Evolutionary conservation across 2,888 invertebrate species (phyloP).

Genomic region (Megaustenia siamemsis): DNA sequence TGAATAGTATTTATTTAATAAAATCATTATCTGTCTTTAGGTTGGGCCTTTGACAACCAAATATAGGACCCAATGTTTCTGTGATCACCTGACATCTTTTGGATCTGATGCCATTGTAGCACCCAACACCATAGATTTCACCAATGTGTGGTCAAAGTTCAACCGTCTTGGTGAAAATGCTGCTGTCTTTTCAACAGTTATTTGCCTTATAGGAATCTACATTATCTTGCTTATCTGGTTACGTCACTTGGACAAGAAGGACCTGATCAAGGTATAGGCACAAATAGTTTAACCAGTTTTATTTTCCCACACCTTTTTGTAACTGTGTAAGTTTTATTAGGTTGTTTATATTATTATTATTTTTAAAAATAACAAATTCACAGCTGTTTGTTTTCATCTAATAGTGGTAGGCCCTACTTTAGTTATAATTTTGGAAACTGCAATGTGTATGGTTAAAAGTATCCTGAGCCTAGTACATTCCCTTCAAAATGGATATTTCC

Average conservation of each 20-base stretch:
- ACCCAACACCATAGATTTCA: constrained; percentile 80
- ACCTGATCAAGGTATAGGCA: constrained; percentile 75
- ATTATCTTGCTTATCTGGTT: constrained; percentile 76
- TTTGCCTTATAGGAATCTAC: constrained; percentile 75
- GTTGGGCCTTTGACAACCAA: constrained; percentile 74
- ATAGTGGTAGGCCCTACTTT: no score
- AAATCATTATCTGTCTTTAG: constrained; percentile 65
- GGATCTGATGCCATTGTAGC: constrained; percentile 79
- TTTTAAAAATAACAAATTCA: no score
- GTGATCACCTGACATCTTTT: constrained; percentile 79
- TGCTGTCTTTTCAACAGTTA: constrained; percentile 79
- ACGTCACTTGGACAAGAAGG: constrained; percentile 77
- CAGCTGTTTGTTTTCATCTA: no score
- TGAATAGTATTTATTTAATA: no score
- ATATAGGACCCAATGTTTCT: constrained; percentile 75
- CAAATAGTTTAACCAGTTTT: neutral
- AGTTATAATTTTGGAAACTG: no score
- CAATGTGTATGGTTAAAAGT: no score
- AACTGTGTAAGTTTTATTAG: no score
- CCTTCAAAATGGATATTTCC: no score
- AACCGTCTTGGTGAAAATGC: constrained; percentile 78
- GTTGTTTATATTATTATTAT: no score
- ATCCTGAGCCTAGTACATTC: no score
- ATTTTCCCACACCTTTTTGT: no score
- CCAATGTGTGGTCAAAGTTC: constrained; percentile 79